These are phyloP conservation scores for Premnoplex brunnescens DNA, from an alignment of 2,797 vertebrate genomes.

Conservation along the genomic window DNA sequence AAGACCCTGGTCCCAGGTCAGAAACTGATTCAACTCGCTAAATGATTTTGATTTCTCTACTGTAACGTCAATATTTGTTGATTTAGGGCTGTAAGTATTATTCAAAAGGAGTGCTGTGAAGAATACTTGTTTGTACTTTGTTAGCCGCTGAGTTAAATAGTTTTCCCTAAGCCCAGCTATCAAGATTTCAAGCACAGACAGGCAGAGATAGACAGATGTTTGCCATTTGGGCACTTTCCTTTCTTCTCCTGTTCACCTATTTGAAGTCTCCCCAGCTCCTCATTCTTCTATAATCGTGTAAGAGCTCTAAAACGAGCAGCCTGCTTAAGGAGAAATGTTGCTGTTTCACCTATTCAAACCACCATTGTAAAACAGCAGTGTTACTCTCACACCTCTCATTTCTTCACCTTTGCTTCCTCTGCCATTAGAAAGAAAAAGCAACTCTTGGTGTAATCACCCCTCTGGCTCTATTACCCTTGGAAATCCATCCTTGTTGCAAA, in stretches of 20 bases:
- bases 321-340: not conserved
- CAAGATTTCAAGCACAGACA: conserved; percentile 27
- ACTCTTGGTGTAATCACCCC: not conserved
- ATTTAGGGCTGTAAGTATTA: not conserved
- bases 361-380: not conserved
- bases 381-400: not conserved
- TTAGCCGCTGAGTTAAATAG: not conserved
- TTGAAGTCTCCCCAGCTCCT: conserved; percentile 13
- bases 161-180: not conserved
- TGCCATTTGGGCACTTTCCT: conserved; percentile 27
- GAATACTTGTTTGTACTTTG: not conserved
- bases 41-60: not conserved
- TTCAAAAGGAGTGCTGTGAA: not conserved
- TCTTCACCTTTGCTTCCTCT: not conserved
- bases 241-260: conserved; percentile 4
- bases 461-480: not conserved
- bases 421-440: not conserved
- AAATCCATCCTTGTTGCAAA: not conserved
- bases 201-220: conserved; percentile 20
- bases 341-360: not conserved
- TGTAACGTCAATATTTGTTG: not conserved
- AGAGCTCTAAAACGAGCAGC: not conserved
- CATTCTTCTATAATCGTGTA: not conserved
- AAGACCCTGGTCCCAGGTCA: not conserved
- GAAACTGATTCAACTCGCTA: not conserved